Evolutionary conservation across 2,797 vertebrate genomes (phyloP).

Genomic region (Pseudochromis fuscus): DNA sequence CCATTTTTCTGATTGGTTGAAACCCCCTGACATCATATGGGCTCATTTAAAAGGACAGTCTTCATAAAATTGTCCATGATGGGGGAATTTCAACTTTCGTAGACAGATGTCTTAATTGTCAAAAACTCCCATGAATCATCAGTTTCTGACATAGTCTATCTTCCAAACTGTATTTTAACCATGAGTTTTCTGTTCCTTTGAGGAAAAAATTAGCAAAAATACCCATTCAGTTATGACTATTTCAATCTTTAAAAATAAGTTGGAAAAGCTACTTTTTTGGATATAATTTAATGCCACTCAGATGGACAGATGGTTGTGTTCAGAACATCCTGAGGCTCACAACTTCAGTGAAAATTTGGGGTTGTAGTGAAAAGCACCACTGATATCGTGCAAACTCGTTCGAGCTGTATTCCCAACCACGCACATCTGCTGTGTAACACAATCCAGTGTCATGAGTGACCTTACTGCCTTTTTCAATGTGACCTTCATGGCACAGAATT

Average conservation of each 20-base stretch:
- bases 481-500: slow-evolving; percentile 36
- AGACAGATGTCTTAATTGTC: no score
- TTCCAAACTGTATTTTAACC: no score
- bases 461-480: slow-evolving; percentile 26
- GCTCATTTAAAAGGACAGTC: no score
- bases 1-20: background rate
- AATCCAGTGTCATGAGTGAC: slow-evolving; percentile 11
- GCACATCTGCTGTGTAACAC: slow-evolving; percentile 27
- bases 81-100: no score
- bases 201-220: no score
- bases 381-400: background rate
- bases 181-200: no score
- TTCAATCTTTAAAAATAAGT: no score
- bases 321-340: slow-evolving; percentile 8
- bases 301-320: background rate
- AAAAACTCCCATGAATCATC: no score
- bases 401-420: background rate
- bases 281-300: background rate
- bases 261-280: background rate
- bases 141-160: no score
- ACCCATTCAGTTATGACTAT: no score
- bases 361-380: background rate
- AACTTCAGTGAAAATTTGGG: background rate
- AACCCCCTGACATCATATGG: no score
- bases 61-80: background rate